phyloP scores from a whole-genome alignment of 2,888 invertebrate genomes.

The Apomyelois bistriatella region DNA sequence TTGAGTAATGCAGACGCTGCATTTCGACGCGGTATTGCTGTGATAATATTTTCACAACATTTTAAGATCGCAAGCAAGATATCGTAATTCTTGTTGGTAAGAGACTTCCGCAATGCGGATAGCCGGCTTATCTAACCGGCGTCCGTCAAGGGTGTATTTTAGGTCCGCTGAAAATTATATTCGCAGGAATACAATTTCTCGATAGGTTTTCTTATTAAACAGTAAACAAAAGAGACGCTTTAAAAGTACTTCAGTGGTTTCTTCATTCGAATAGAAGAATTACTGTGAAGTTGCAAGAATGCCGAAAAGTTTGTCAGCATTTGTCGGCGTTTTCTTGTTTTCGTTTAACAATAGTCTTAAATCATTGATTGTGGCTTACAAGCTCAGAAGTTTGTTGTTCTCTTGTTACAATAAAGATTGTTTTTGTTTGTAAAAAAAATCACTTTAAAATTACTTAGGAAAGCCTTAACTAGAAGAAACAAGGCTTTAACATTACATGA shows the following conservation, averaged over 20 bases:
- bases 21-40: not conserved
- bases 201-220: not conserved
- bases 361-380: not conserved
- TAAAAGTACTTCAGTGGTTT: conserved; percentile 5
- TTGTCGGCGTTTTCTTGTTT: not conserved
- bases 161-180: conserved; percentile 7
- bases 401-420: not conserved
- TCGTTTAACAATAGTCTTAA: not conserved
- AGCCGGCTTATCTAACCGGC: not conserved
- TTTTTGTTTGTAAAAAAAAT: not conserved
- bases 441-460: not conserved
- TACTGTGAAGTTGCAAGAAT: not conserved
- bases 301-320: not conserved
- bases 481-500: too few relatives aligned
- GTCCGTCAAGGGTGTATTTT: conserved; percentile 10
- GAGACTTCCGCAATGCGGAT: conserved; percentile 10
- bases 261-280: not conserved
- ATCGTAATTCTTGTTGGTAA: not conserved
- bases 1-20: not conserved
- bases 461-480: too few relatives aligned
- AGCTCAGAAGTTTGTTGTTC: not conserved
- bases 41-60: conserved; percentile 1
- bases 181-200: not conserved
- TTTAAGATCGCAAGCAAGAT: not conserved
- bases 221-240: not conserved